Evolutionary conservation across 2,113 vertebrate genomes (phyloP).

Genomic region (Vicugna pacos): DNA sequence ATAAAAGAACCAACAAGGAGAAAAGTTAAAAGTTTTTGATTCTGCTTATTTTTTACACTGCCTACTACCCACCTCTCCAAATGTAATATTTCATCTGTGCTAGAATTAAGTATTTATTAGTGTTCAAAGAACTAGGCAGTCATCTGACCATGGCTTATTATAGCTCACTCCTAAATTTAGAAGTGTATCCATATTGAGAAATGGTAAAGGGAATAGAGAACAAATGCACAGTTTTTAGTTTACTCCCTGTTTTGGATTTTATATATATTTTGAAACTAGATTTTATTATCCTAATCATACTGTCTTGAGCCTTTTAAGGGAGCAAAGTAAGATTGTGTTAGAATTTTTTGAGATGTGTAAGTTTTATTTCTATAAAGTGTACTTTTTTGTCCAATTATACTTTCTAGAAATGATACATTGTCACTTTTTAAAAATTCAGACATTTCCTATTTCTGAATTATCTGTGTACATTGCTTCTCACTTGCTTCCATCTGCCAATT

Average conservation of each 20-base stretch:
- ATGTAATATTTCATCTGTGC: slow-evolving; percentile 68
- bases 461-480: slow-evolving; percentile 70
- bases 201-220: slow-evolving; percentile 77
- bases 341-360: slow-evolving; percentile 49
- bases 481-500: slow-evolving; percentile 77
- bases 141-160: slow-evolving; percentile 79
- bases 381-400: slow-evolving; percentile 70
- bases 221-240: slow-evolving; percentile 79
- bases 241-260: slow-evolving; percentile 68
- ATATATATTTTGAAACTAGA: slow-evolving; percentile 61
- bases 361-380: slow-evolving; percentile 60
- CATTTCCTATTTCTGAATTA: slow-evolving; percentile 71
- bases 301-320: slow-evolving; percentile 60
- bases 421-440: slow-evolving; percentile 52
- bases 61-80: slow-evolving; percentile 34
- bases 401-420: slow-evolving; percentile 68
- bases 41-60: slow-evolving; percentile 59
- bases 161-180: slow-evolving; percentile 83
- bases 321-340: slow-evolving; percentile 33
- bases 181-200: slow-evolving; percentile 81
- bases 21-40: slow-evolving; percentile 67
- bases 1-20: slow-evolving; percentile 34
- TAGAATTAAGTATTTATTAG: slow-evolving; percentile 84
- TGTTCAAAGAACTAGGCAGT: slow-evolving; percentile 79
- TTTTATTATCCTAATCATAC: slow-evolving; percentile 57